Evolutionary conservation across 2,113 vertebrate species (phyloP).

Genomic region (Pleuronectes platessa): DNA sequence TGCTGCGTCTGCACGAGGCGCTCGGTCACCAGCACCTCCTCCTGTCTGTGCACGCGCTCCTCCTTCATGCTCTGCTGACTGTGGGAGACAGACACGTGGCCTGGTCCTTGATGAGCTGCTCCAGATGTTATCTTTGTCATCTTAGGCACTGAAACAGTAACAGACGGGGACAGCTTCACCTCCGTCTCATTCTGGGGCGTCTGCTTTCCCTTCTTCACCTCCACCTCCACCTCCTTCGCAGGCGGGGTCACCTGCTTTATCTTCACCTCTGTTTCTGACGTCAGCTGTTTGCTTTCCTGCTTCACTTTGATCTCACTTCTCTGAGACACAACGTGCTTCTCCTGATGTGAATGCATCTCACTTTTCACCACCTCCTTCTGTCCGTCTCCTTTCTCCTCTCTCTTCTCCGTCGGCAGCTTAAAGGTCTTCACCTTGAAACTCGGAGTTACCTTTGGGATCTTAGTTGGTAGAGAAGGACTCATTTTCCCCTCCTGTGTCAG

Average conservation of each 20-base stretch:
- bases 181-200: slow-evolving; percentile 59
- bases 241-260: slow-evolving; percentile 27
- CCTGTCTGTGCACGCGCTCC: slow-evolving; percentile 61
- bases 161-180: slow-evolving; percentile 60
- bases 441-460: slow-evolving; percentile 81
- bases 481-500: slow-evolving; percentile 70
- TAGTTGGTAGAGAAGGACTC: slow-evolving; percentile 63
- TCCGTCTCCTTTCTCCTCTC: slow-evolving; percentile 63
- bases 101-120: slow-evolving; percentile 61
- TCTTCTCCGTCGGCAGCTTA: slow-evolving; percentile 78
- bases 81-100: slow-evolving; percentile 59
- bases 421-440: slow-evolving; percentile 85
- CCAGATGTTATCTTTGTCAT: slow-evolving; percentile 54
- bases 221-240: slow-evolving; percentile 53
- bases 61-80: slow-evolving; percentile 70
- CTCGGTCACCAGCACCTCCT: slow-evolving; percentile 73
- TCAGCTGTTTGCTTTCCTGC: slow-evolving; percentile 58
- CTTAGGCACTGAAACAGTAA: slow-evolving; percentile 69
- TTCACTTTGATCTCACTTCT: slow-evolving; percentile 45
- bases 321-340: slow-evolving; percentile 46
- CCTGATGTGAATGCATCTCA: slow-evolving; percentile 48
- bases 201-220: slow-evolving; percentile 65
- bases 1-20: slow-evolving; percentile 60
- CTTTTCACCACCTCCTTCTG: slow-evolving; percentile 42
- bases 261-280: slow-evolving; percentile 51